phyloP scores from a whole-genome alignment of 2,113 vertebrate genomes.

The Euleptes europaea region DNA sequence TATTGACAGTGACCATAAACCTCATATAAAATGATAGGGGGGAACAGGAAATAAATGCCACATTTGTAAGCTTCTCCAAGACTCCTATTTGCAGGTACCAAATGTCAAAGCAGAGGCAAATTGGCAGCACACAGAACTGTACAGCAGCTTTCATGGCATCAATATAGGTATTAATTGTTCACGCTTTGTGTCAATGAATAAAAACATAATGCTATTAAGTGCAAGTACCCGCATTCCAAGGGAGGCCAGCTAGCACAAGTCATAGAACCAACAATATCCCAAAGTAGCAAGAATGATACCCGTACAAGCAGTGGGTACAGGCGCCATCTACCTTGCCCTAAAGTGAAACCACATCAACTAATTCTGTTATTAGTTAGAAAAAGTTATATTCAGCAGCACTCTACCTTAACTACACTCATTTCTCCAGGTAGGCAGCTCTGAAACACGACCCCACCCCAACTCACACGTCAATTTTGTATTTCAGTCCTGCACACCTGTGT shows the following conservation, averaged over 20 bases:
- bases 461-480: background rate
- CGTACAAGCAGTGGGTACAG: background rate
- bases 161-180: background rate
- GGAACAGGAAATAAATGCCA: background rate
- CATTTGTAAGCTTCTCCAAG: background rate
- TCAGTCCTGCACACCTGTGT: background rate
- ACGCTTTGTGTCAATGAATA: background rate
- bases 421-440: background rate
- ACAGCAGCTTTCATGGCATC: background rate
- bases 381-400: background rate
- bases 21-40: background rate
- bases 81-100: background rate
- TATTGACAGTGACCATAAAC: background rate
- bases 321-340: background rate
- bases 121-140: background rate
- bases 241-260: background rate
- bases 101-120: background rate
- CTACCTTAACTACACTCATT: background rate
- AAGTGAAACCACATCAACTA: background rate
- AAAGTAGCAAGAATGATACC: background rate
- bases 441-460: background rate
- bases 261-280: background rate
- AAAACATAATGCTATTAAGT: background rate
- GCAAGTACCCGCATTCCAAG: background rate
- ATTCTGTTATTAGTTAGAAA: background rate